Base-by-base conservation (phyloP, 2,888 invertebrate species). In the Parnassius apollo region DNA sequence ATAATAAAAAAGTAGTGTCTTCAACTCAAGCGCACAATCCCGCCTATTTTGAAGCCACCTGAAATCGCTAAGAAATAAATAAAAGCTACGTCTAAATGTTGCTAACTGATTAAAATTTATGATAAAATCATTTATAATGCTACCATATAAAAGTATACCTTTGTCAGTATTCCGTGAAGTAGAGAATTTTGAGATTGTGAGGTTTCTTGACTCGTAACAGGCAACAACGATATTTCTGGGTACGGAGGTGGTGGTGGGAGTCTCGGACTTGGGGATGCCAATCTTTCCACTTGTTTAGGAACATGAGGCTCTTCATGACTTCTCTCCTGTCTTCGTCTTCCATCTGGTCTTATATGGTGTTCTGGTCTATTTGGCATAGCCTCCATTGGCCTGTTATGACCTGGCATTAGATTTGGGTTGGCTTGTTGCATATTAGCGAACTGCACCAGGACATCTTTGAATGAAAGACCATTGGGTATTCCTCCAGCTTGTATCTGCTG, bases 181-280 rank as follows among this genome's bases (percentile, higher is more conserved):
- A 96, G 84, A 0, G 96, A 96, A 65, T 93, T 93, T 70, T 93
- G 92, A 7, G 69, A 77, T 9, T 84, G 75, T 46, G 68, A 53
- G 0, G 75, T 73, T 0, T 87, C 87, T 67, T 85, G 82, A 74
- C 81, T 71, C 4, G 89, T 88, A 61, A 96, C 96, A 0, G 96
- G 96, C 76, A 96, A 94, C 22, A 96, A 91, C 2, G 96, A 96
- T 55, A 96, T 96, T 84, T 96, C 96, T 0, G 96, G 96, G 86
- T 96, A 96, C 57, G 94, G 95, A 56, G 94, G 95, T 7, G 95
- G 94, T 9, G 94, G 93, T 2, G 93, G 93, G 60, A 93, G 83
- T 35, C 90, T 75, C 9, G 91, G 86, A 57, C 84, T 85, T 0
- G 87, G 81, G 0, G 90, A 83, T 0, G 88, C 82, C 58, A 85